These are phyloP conservation scores for Drosophila rellima DNA, from an alignment of 2,888 invertebrate species.

Conservation along the genomic window DNA sequence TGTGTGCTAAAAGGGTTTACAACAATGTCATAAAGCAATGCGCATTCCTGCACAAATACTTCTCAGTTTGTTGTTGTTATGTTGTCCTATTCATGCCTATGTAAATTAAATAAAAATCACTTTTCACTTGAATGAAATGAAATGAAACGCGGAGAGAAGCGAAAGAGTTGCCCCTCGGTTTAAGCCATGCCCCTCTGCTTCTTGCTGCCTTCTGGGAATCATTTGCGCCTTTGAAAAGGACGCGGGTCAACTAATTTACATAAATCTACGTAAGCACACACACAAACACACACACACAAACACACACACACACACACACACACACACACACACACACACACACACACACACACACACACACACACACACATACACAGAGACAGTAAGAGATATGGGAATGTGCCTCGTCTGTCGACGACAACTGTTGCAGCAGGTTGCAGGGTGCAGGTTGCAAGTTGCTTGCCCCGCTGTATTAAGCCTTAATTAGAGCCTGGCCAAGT, in stretches of 20 bases:
- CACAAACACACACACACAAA: slow-evolving; percentile 10
- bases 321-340: slow-evolving; percentile 11
- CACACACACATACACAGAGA: background rate
- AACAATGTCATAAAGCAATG: slow-evolving; percentile 74
- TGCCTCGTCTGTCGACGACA: slow-evolving; percentile 24
- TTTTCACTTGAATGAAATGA: slow-evolving; percentile 70
- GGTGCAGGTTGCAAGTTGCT: slow-evolving; percentile 11
- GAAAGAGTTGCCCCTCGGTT: slow-evolving; percentile 43
- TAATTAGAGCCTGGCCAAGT: slow-evolving; percentile 57
- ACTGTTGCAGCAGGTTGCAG: slow-evolving; percentile 42
- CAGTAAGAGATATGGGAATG: background rate
- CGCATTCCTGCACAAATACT: slow-evolving; percentile 55
- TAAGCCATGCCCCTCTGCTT: slow-evolving; percentile 11
- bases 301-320: slow-evolving; percentile 11
- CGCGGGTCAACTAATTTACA: slow-evolving; percentile 67
- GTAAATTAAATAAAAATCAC: slow-evolving; percentile 64
- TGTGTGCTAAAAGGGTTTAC: slow-evolving; percentile 74
- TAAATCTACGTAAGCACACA: slow-evolving; percentile 69
- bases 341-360: slow-evolving; percentile 11
- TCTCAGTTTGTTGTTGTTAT: slow-evolving; percentile 7
- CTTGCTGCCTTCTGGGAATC: slow-evolving; percentile 73
- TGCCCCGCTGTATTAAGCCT: slow-evolving; percentile 31
- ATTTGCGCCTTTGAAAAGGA: slow-evolving; percentile 67
- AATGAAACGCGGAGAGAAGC: slow-evolving; percentile 31
- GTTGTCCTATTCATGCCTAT: slow-evolving; percentile 34